Conservation (phyloP, 2,888 invertebrate genomes). For the Euphydryas editha region DNA sequence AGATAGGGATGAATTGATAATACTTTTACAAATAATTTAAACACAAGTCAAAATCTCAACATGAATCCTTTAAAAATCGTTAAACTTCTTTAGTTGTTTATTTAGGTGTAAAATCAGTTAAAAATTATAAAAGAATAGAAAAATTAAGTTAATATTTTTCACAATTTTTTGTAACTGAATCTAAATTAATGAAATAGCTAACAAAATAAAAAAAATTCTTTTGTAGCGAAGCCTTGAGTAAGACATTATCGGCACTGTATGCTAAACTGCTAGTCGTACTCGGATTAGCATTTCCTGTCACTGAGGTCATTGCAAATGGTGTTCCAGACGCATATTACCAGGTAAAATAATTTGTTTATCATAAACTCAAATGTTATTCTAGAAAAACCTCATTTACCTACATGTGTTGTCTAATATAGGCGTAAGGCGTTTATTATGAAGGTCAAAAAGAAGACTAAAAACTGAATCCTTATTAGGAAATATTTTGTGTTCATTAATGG, state of each 20-base stretch:
- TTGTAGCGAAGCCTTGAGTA: constrained; percentile 87
- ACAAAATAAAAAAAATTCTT: constrained; percentile 11
- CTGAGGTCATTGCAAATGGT: constrained; percentile 91
- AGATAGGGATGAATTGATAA: not conserved
- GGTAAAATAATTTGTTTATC: constrained; percentile 63
- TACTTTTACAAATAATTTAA: too few species aligned
- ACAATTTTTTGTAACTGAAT: not conserved
- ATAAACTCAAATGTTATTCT: not conserved
- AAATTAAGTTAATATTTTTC: not conserved
- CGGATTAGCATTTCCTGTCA: constrained; percentile 93
- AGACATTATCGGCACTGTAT: constrained; percentile 91
- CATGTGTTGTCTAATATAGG: too few species aligned
- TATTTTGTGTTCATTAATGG: too few species aligned
- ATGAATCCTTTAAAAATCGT: not conserved
- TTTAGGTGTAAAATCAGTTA: not conserved
- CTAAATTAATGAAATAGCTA: not conserved
- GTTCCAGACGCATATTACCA: constrained; percentile 90
- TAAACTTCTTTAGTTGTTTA: not conserved
- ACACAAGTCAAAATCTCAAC: not conserved
- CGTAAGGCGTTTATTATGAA: too few species aligned
- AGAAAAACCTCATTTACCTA: too few species aligned
- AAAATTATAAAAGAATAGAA: too few species aligned
- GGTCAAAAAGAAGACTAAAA: not conserved
- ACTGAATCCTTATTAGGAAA: not conserved
- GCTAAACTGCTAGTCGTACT: constrained; percentile 92